Conservation (phyloP, 2,797 vertebrate genomes). For the Sebastes jordani region DNA sequence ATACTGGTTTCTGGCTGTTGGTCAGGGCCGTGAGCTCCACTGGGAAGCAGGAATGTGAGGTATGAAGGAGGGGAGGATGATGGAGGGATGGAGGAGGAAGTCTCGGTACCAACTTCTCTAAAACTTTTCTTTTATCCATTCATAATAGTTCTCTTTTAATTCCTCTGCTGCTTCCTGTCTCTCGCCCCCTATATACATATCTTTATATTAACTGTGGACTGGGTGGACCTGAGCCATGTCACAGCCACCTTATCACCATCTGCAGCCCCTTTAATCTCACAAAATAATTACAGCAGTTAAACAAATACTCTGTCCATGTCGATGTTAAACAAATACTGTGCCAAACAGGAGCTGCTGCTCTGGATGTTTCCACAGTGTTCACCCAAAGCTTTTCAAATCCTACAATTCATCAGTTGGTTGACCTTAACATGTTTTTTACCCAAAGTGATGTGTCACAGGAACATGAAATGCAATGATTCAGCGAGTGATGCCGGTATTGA, state of each 20-base stretch:
- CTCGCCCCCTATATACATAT: too few species aligned
- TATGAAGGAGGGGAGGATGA: slow-evolving; percentile 13
- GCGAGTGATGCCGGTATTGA: too few species aligned
- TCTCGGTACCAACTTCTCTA: not conserved
- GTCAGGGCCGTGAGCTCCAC: slow-evolving; percentile 17
- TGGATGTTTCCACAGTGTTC: not conserved
- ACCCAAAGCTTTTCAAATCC: not conserved
- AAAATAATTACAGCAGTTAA: slow-evolving; percentile 15
- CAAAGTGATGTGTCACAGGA: not conserved
- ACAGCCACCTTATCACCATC: slow-evolving; percentile 1
- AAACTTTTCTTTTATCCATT: not conserved
- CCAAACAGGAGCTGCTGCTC: not conserved
- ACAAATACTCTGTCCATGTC: not conserved
- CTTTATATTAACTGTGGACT: not conserved
- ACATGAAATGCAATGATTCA: too few species aligned
- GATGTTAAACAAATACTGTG: not conserved
- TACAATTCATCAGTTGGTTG: not conserved
- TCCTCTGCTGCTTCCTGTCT: not conserved
- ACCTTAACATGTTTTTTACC: not conserved
- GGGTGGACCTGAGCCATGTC: not conserved
- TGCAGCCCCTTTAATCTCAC: slow-evolving; percentile 1
- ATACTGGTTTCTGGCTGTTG: not conserved
- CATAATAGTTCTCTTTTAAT: not conserved
- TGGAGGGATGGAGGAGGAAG: slow-evolving; percentile 1
- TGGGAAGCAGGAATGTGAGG: slow-evolving; percentile 41